A percentile compares a stretch with the other conserved stretches of the same genome.
These are phyloP conservation scores for Hedychridium roseum DNA, from an alignment of 2,888 invertebrate species.

Conservation along the genomic window DNA sequence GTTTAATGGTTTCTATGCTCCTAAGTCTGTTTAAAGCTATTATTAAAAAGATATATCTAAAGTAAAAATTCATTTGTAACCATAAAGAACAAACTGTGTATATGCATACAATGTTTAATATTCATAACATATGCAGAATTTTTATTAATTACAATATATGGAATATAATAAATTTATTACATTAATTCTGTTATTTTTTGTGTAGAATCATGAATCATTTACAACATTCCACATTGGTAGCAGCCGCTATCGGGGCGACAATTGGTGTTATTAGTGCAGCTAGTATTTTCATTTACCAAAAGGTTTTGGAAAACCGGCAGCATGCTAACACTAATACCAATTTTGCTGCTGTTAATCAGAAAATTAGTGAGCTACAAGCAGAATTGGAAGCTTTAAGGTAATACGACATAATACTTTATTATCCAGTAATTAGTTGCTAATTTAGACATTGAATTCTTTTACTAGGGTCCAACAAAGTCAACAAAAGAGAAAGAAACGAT, in stretches of 20 bases:
- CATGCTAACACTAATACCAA: constrained; percentile 40
- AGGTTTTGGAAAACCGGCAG: constrained; percentile 44
- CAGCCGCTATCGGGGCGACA: constrained; percentile 54
- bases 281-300: constrained; percentile 52
- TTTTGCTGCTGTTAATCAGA: constrained; percentile 47
- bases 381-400: constrained; percentile 53
- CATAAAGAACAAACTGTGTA: too few species aligned
- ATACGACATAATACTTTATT: background rate
- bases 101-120: background rate
- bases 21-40: too few species aligned
- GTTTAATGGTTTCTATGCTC: too few species aligned
- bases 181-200: background rate
- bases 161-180: background rate
- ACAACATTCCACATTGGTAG: constrained; percentile 47
- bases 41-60: too few species aligned
- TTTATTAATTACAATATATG: background rate
- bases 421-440: constrained; percentile 6
- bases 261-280: constrained; percentile 55
- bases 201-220: constrained; percentile 47
- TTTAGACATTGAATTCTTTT: constrained; percentile 5
- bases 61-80: too few species aligned
- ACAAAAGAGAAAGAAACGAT: constrained; percentile 44
- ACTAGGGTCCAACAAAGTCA: constrained; percentile 44
- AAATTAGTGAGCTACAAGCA: constrained; percentile 46
- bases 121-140: background rate